These are phyloP conservation scores for Lota lota DNA, from an alignment of 2,113 vertebrate species.

Conservation along the genomic window DNA sequence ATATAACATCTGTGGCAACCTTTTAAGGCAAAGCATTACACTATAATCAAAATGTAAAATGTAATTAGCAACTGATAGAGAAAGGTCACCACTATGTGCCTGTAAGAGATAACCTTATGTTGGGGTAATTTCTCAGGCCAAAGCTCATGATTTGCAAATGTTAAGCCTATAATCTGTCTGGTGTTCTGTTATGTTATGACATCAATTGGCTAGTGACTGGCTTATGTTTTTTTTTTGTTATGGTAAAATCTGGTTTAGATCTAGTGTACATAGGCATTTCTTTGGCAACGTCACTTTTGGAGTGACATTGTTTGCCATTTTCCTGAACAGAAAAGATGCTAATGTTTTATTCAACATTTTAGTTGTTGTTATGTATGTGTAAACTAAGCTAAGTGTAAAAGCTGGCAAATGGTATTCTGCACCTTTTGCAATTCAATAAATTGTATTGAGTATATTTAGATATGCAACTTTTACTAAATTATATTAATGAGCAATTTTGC, in stretches of 20 bases:
- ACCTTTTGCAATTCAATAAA: too few species aligned
- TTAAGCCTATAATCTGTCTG: slow-evolving; percentile 28
- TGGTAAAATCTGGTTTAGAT: slow-evolving; percentile 2
- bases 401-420: background rate
- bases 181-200: slow-evolving; percentile 15
- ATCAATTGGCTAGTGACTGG: slow-evolving; percentile 11
- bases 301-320: background rate
- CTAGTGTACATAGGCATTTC: background rate
- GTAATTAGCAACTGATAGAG: slow-evolving; percentile 65
- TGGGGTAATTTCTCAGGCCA: slow-evolving; percentile 31
- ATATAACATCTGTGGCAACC: slow-evolving; percentile 57
- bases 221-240: slow-evolving; percentile 9
- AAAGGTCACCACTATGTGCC: slow-evolving; percentile 66
- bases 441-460: slow-evolving; percentile 2
- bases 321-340: slow-evolving; percentile 3
- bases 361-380: slow-evolving; percentile 2
- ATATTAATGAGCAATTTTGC: slow-evolving; percentile 19
- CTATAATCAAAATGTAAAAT: slow-evolving; percentile 51
- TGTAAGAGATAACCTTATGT: slow-evolving; percentile 46
- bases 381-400: background rate
- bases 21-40: slow-evolving; percentile 57
- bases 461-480: slow-evolving; percentile 8
- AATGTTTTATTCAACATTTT: slow-evolving; percentile 44
- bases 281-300: background rate
- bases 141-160: slow-evolving; percentile 47